Evolutionary conservation across 2,113 vertebrate genomes (phyloP), one percentile per base, ranked within the genome.

Genomic region (Psittacus erithacus): DNA sequence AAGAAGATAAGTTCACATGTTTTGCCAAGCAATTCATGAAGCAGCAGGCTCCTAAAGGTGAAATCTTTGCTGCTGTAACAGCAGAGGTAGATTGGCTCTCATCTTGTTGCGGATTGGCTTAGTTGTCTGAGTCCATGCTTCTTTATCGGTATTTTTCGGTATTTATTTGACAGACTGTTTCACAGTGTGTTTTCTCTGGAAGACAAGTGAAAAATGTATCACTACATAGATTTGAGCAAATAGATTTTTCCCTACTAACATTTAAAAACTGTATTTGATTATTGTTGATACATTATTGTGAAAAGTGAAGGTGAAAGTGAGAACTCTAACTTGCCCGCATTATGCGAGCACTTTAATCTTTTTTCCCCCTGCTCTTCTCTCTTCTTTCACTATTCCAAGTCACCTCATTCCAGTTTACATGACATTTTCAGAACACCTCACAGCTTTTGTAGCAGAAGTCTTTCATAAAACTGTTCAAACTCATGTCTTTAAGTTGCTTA

Each of bases 101-200:
- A 1, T 87, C 74, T 94, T 88, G 44, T 29, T 90, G 53, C 68
- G 15, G 27, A 86, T 95, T 3, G 5, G 83, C 89, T 97, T 92
- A 78, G 38, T 82, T 92, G 64, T 28, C 65, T 79, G 31, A 57
- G 33, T 57, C 85, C 16, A 2, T 68, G 49, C 47, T 95, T 92
- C 80, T 97, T 97, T 95, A 64, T 75, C 80, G 91, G 35, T 43
- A 35, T 70, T 53, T 96, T 96, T 93, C 89, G 57, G 86, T 79
- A 87, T 97, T 96, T 97, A 89, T 92, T 88, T 96, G 87, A 95
- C 80, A 96, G 39, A 35, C 28, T 83, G 28, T 95, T 86, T 86
- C 69, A 90, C 64, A 44, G 52, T 53, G 16, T 89, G 55, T 88
- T 88, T 86, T 93, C 64, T 52, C 86, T 91, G 50, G 46, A 94